A percentile compares a stretch with the other conserved stretches of the same genome.
Evolutionary conservation across 2,797 vertebrate genomes (phyloP).

Genomic region (Acrossocheilus wenchowensis): DNA sequence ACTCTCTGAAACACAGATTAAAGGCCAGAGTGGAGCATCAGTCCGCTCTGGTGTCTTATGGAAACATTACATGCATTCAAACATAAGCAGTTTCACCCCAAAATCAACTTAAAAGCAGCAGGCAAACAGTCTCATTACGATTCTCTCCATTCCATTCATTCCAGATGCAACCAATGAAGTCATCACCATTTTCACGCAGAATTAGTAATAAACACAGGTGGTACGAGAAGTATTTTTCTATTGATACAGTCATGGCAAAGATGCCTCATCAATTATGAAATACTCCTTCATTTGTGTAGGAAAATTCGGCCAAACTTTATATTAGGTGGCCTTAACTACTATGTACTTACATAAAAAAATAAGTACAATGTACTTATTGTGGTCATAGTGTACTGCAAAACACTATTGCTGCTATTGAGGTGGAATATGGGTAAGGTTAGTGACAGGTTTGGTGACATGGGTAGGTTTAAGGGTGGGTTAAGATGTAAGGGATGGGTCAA

Average conservation of each 20-base stretch:
- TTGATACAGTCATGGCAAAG: neutral
- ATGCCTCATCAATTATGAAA: neutral
- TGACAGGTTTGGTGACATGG: too few relatives aligned
- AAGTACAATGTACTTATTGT: too few relatives aligned
- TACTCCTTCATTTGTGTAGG: neutral
- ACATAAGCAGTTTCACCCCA: constrained; percentile 52
- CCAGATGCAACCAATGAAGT: constrained; percentile 51
- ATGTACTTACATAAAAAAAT: too few relatives aligned
- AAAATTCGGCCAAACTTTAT: too few relatives aligned
- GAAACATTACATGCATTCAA: constrained; percentile 55
- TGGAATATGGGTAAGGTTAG: too few relatives aligned
- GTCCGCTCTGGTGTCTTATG: constrained; percentile 56
- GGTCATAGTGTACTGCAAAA: too few relatives aligned
- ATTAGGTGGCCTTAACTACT: too few relatives aligned
- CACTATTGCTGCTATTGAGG: too few relatives aligned
- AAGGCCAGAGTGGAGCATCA: constrained; percentile 46
- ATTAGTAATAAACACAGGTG: constrained; percentile 46
- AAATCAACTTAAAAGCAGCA: constrained; percentile 50
- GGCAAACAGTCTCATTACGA: constrained; percentile 39
- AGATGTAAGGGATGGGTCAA: too few relatives aligned
- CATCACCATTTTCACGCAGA: constrained; percentile 28
- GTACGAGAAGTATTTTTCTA: constrained; percentile 14
- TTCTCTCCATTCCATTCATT: constrained; percentile 48
- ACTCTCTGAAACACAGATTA: constrained; percentile 59
- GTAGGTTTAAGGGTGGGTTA: too few relatives aligned